Evolutionary conservation across 2,113 vertebrate species (phyloP).

Genomic region (Eublepharis macularius): DNA sequence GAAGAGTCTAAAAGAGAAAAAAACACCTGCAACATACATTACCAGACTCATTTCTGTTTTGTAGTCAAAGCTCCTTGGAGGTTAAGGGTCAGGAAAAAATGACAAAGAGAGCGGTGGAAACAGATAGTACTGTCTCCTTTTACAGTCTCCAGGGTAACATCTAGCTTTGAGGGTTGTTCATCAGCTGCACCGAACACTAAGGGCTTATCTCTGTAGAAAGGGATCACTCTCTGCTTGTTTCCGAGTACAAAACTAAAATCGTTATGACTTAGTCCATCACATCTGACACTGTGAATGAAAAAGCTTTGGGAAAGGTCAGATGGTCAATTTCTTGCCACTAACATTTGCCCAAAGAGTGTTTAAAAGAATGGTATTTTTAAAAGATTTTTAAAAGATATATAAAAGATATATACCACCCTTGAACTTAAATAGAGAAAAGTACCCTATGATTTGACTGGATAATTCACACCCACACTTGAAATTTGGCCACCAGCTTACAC

Average conservation of each 20-base stretch:
- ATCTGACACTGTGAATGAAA: slow-evolving; percentile 35
- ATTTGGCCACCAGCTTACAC: neutral
- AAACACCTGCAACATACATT: slow-evolving; percentile 23
- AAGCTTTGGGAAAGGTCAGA: slow-evolving; percentile 52
- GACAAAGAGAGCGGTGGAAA: slow-evolving; percentile 30
- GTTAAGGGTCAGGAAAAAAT: slow-evolving; percentile 26
- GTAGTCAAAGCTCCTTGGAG: slow-evolving; percentile 26
- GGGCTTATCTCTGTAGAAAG: slow-evolving; percentile 41
- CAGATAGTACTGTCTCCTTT: slow-evolving; percentile 35
- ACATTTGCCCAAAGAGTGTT: neutral
- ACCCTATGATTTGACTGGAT: neutral
- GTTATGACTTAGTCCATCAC: slow-evolving; percentile 58
- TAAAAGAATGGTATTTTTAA: slow-evolving; percentile 5
- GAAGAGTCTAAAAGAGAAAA: slow-evolving; percentile 13
- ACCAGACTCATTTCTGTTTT: slow-evolving; percentile 14
- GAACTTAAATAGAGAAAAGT: neutral
- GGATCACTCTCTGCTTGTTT: slow-evolving; percentile 39
- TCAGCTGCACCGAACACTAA: slow-evolving; percentile 38
- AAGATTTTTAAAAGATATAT: slow-evolving; percentile 6
- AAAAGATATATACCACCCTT: slow-evolving; percentile 12
- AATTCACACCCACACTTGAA: neutral
- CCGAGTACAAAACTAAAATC: slow-evolving; percentile 53
- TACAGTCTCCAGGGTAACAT: neutral
- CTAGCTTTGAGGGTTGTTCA: slow-evolving; percentile 32
- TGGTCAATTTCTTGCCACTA: slow-evolving; percentile 30